Evolutionary conservation across 2,113 vertebrate genomes (phyloP), one percentile per base, ranked within the genome.

Genomic region (Salvelinus sp.): DNA sequence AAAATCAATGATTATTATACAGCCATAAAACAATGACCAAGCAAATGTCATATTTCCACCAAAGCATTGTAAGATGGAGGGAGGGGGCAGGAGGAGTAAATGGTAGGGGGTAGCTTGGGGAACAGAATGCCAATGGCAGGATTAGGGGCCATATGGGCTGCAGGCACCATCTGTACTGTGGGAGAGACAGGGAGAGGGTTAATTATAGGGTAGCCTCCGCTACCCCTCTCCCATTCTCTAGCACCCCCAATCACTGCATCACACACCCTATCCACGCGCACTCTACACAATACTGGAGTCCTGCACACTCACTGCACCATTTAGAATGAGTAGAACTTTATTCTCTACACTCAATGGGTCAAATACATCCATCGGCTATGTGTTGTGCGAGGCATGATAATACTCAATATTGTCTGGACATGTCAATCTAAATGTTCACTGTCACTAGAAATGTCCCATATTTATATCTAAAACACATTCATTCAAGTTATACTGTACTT

Each of bases 91-190:
- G 67, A 78, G 74, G 70, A 57, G 75, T 86, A 28, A 64, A 79
- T 87, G 82, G 88, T 81, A 86, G 89, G 87, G 88, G 85, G 87
- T 82, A 85, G 87, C 80, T 83, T 83, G 33, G 85, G 80, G 85
- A 93, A 82, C 87, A 91, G 92, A 92, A 93, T 93, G 91, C 91
- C 92, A 93, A 92, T 93, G 92, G 93, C 89, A 88, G 92, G 92
- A 94, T 94, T 94, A 94, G 91, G 90, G 90, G 91, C 92, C 93
- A 94, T 94, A 94, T 94, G 93, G 92, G 87, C 90, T 90, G 86
- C 85, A 92, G 91, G 92, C 90, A 92, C 93, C 92, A 94, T 93
- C 93, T 94, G 93, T 90, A 94, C 87, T 91, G 90, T 92, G 89
- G 90, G 89, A 92, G 92, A 87, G 90, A 91, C 84, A 90, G 91